These are phyloP conservation scores for Crossocerus cetratus DNA, from an alignment of 2,888 invertebrate genomes.

Conservation along the genomic window DNA sequence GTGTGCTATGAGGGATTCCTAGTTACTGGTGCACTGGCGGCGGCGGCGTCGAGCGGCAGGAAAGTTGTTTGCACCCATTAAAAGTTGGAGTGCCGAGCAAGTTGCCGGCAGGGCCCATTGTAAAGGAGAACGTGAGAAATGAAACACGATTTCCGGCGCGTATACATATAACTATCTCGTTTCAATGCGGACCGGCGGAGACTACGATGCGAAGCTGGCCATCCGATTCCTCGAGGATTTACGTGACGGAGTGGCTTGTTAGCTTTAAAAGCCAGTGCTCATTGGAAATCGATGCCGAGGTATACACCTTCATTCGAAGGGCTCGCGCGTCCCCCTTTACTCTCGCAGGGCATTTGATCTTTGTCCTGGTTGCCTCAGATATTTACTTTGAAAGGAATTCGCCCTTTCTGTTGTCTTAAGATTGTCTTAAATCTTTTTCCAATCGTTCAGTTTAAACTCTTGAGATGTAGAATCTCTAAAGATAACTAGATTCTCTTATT, in stretches of 20 bases:
- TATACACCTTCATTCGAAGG: slow-evolving; percentile 31
- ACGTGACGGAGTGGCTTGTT: slow-evolving; percentile 50
- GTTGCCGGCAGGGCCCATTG: slow-evolving; percentile 31
- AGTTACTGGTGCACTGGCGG: neutral
- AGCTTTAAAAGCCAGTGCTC: slow-evolving; percentile 42
- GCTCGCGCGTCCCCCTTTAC: slow-evolving; percentile 23
- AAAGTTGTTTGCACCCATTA: slow-evolving; percentile 41
- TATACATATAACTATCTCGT: slow-evolving; percentile 35
- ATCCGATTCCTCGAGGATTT: slow-evolving; percentile 41
- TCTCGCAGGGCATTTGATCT: slow-evolving; percentile 30
- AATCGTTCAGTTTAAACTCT: too few species aligned
- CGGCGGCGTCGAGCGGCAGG: neutral
- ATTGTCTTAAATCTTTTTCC: too few species aligned
- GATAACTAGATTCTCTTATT: neutral
- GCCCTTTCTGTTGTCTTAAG: too few species aligned
- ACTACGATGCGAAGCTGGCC: slow-evolving; percentile 34
- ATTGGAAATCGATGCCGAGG: slow-evolving; percentile 52
- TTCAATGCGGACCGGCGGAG: slow-evolving; percentile 12
- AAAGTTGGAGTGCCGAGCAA: slow-evolving; percentile 36
- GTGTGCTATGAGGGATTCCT: slow-evolving; percentile 12
- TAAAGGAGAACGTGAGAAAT: slow-evolving; percentile 44
- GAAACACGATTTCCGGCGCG: slow-evolving; percentile 43
- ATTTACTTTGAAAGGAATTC: slow-evolving; percentile 19
- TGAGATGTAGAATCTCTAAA: too few species aligned
- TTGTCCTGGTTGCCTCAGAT: slow-evolving; percentile 34